phyloP scores from a whole-genome alignment of 1,140 invertebrate species.

The Tribolium castaneum region DNA sequence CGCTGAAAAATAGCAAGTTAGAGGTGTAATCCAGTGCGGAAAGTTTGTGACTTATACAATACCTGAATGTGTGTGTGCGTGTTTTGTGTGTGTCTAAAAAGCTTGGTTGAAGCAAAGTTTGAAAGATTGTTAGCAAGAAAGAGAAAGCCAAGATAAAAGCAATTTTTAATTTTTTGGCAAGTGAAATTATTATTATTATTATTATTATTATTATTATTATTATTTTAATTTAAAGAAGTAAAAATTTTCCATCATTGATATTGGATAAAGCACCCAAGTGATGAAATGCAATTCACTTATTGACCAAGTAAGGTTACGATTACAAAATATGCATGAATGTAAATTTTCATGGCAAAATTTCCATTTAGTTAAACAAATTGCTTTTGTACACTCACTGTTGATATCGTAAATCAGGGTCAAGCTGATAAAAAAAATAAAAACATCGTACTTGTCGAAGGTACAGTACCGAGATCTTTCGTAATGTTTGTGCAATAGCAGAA shows the following conservation, averaged over 20 bases:
- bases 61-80: no score
- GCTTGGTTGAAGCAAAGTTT: no score
- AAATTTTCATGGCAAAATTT: neutral
- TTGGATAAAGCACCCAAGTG: neutral
- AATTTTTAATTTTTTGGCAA: no score
- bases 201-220: neutral
- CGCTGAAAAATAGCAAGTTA: slow-evolving; percentile 70
- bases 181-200: neutral
- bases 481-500: neutral
- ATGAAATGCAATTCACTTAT: neutral
- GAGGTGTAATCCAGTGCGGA: neutral
- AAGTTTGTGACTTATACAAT: neutral
- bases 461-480: neutral
- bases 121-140: neutral
- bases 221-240: neutral
- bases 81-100: no score
- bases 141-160: neutral
- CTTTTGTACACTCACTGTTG: neutral
- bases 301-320: neutral
- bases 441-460: neutral
- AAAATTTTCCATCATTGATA: neutral
- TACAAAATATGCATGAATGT: neutral
- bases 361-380: neutral
- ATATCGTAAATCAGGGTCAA: neutral
- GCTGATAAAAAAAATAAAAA: neutral